phyloP scores from a whole-genome alignment of 2,888 invertebrate species.

The Xanthorhoe designata region DNA sequence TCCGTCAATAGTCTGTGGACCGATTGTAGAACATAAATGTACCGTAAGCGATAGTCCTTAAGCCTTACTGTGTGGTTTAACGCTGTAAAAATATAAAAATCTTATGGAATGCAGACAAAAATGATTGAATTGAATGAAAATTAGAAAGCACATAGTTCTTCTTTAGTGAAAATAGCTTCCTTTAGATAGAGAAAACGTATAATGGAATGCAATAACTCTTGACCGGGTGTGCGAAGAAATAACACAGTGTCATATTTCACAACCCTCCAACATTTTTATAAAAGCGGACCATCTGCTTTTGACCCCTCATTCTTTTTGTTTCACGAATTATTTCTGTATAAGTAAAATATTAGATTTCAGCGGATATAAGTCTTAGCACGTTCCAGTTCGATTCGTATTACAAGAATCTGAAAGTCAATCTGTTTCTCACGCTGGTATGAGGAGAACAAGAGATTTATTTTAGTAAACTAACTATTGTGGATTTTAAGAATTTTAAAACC shows the following conservation, averaged over 20 bases:
- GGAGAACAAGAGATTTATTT: background rate
- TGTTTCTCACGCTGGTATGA: constrained; percentile 5
- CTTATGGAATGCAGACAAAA: constrained; percentile 57
- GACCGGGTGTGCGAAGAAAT: constrained; percentile 86
- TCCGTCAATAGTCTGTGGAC: too few relatives aligned
- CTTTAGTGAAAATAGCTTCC: constrained; percentile 84
- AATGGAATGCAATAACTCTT: constrained; percentile 86
- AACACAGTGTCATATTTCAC: constrained; percentile 86
- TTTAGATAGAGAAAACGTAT: constrained; percentile 85
- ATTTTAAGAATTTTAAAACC: background rate
- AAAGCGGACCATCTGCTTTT: constrained; percentile 85
- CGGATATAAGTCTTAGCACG: constrained; percentile 61
- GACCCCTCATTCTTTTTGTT: constrained; percentile 85
- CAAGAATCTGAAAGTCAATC: constrained; percentile 18
- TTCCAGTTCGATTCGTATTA: constrained; percentile 52
- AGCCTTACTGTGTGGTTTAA: too few relatives aligned
- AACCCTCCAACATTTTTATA: constrained; percentile 86
- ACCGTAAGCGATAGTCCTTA: too few relatives aligned
- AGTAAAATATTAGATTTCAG: constrained; percentile 73
- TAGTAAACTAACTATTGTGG: background rate
- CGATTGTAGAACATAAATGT: too few relatives aligned
- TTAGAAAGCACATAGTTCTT: constrained; percentile 82
- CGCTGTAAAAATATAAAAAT: constrained; percentile 9
- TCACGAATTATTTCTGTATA: constrained; percentile 82
- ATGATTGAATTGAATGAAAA: constrained; percentile 73